Conservation (phyloP, 1,140 invertebrate species). For the Aphaenogaster floridana region DNA sequence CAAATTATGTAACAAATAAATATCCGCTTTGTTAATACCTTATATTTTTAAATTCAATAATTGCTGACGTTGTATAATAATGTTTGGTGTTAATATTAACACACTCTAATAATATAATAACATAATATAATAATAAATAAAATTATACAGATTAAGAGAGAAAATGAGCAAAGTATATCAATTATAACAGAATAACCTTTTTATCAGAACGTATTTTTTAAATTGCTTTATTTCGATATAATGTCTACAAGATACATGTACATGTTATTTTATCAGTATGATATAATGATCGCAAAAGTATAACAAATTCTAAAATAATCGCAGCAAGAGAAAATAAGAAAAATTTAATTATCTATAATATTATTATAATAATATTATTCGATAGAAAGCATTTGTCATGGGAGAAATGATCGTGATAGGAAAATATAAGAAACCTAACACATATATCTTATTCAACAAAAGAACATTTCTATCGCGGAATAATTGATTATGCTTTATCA, state of each 20-base stretch:
- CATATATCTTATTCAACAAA: neutral
- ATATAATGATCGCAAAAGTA: conserved; percentile 12
- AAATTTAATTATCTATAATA: neutral
- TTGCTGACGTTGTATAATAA: neutral
- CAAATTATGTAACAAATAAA: neutral
- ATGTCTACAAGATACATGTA: neutral
- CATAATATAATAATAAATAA: neutral
- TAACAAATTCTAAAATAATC: neutral
- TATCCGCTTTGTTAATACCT: neutral
- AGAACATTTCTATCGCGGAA: neutral
- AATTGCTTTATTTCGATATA: conserved; percentile 38
- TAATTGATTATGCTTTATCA: neutral
- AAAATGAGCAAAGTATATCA: neutral
- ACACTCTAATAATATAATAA: conserved; percentile 4
- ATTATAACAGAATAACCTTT: neutral
- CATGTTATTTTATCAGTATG: neutral
- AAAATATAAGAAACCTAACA: neutral
- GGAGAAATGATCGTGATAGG: neutral
- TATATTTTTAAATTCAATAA: conserved; percentile 16
- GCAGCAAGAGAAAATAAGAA: neutral
- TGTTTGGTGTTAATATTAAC: neutral
- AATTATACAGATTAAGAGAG: neutral
- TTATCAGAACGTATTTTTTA: conserved; percentile 3
- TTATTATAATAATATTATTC: neutral
- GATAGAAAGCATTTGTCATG: neutral